A percentile compares a stretch with the other conserved stretches of the same genome.
Evolutionary conservation across 2,113 vertebrate genomes (phyloP).

Genomic region (Plecotus auritus): DNA sequence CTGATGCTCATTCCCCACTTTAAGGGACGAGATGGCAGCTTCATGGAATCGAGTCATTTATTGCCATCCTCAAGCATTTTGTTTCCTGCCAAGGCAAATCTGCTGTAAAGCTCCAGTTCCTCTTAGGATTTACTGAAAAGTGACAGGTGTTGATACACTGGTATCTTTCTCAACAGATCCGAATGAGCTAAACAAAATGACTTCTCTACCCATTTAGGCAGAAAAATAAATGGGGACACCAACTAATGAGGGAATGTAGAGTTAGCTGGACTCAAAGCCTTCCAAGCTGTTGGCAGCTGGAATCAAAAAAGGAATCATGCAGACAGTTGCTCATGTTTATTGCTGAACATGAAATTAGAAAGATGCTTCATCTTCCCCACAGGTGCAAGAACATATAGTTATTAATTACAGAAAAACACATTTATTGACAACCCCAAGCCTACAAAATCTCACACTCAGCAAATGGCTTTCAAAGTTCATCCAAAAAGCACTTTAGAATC

Average conservation of each 20-base stretch:
- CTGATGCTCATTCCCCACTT: conserved; percentile 70
- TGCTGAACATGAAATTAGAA: conserved; percentile 72
- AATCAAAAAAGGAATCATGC: conserved; percentile 67
- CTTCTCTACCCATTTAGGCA: conserved; percentile 65
- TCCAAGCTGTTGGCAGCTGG: conserved; percentile 68
- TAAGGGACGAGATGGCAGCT: conserved; percentile 72
- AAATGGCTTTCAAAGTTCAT: conserved; percentile 71
- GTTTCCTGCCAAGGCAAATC: conserved; percentile 70
- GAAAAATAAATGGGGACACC: conserved; percentile 53
- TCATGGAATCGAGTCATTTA: conserved; percentile 73
- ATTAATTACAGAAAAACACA: conserved; percentile 75
- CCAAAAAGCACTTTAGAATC: conserved; percentile 70
- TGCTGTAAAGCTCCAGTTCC: conserved; percentile 63
- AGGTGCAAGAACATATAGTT: conserved; percentile 73
- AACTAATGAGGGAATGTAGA: conserved; percentile 58
- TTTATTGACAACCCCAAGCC: conserved; percentile 70
- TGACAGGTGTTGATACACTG: conserved; percentile 73
- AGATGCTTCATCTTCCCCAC: conserved; percentile 67
- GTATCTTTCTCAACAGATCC: conserved; percentile 64
- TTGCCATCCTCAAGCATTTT: conserved; percentile 61
- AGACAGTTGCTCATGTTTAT: conserved; percentile 71
- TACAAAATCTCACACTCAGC: conserved; percentile 69
- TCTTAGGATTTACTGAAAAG: conserved; percentile 70
- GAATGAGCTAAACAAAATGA: conserved; percentile 68
- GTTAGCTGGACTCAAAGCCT: conserved; percentile 43